Conservation (phyloP, 2,113 vertebrate genomes). For the Megaceryle maxima region DNA sequence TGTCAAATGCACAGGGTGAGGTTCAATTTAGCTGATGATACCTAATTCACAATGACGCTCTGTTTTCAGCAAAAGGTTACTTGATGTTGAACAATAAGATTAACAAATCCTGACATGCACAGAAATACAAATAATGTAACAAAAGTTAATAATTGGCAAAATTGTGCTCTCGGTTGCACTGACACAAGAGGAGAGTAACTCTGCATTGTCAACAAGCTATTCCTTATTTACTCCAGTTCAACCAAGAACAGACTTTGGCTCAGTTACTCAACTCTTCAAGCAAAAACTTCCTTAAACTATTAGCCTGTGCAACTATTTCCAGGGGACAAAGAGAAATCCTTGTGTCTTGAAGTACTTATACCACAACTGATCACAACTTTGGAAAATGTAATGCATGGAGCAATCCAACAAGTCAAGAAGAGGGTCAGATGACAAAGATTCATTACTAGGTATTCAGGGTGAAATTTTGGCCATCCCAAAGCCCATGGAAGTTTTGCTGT, state of each 20-base stretch:
- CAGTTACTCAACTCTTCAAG: neutral
- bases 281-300: constrained; percentile 53
- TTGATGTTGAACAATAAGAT: constrained; percentile 47
- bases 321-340: constrained; percentile 17
- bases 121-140: constrained; percentile 57
- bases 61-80: constrained; percentile 59
- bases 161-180: neutral
- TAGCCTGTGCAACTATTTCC: constrained; percentile 12
- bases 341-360: constrained; percentile 21
- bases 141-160: constrained; percentile 52
- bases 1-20: constrained; percentile 61
- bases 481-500: neutral
- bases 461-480: neutral
- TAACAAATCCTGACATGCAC: constrained; percentile 59
- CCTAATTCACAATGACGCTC: constrained; percentile 56
- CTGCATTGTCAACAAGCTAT: constrained; percentile 20
- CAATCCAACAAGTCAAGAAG: neutral
- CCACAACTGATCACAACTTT: neutral
- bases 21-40: constrained; percentile 58
- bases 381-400: constrained; percentile 28
- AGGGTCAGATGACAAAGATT: neutral
- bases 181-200: constrained; percentile 40
- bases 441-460: neutral
- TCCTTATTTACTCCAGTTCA: constrained; percentile 42
- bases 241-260: constrained; percentile 42